Evolutionary conservation across 2,113 vertebrate genomes (phyloP).

Genomic region (Dipodomys stephensi): DNA sequence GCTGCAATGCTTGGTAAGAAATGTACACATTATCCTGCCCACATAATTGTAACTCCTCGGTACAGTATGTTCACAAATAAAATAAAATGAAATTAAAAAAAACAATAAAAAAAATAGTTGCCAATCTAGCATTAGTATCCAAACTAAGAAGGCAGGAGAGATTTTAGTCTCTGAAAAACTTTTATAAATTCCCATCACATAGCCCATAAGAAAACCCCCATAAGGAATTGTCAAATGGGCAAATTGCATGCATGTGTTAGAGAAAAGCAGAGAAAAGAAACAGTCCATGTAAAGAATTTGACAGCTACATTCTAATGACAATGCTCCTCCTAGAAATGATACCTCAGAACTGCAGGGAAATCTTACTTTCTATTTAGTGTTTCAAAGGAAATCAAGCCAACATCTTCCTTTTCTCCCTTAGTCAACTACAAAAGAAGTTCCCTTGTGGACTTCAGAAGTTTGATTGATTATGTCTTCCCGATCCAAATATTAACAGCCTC

Average conservation of each 20-base stretch:
- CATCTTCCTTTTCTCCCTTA: not conserved
- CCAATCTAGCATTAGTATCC: not conserved
- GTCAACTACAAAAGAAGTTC: not conserved
- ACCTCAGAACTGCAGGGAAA: too few relatives aligned
- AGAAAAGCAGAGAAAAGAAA: not conserved
- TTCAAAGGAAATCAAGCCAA: not conserved
- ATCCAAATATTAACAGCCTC: not conserved
- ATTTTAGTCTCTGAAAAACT: not conserved
- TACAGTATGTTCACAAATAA: too few relatives aligned
- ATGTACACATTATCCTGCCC: too few relatives aligned
- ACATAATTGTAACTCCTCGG: too few relatives aligned
- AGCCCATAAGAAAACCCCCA: not conserved
- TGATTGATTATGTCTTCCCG: not conserved
- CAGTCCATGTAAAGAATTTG: not conserved
- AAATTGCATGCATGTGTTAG: too few relatives aligned
- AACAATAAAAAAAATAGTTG: not conserved
- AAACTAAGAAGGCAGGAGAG: not conserved
- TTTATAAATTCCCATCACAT: not conserved
- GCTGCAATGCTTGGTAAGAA: too few relatives aligned
- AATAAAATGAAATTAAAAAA: too few relatives aligned
- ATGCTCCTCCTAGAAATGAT: not conserved
- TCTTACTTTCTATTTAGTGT: not conserved
- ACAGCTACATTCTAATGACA: too few relatives aligned
- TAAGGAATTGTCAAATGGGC: not conserved
- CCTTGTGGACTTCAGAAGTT: not conserved